Evolutionary conservation across 2,113 vertebrate species (phyloP).

Genomic region (Antennarius striatus): DNA sequence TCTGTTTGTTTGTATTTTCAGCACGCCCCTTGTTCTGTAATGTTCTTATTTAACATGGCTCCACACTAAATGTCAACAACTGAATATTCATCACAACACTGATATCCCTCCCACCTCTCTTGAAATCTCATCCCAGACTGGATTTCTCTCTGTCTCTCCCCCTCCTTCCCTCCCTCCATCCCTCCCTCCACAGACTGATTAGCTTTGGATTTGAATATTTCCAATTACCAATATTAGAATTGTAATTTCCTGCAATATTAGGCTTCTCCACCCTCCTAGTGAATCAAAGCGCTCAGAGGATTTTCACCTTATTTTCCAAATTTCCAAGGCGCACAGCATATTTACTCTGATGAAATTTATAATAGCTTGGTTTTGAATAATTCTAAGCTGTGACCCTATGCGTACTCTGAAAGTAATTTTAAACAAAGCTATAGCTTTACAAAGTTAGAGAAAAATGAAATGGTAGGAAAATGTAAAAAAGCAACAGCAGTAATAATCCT

Average conservation of each 20-base stretch:
- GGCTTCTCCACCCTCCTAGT: conserved; percentile 33
- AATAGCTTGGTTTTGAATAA: not conserved
- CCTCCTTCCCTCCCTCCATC: conserved; percentile 4
- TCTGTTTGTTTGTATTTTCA: conserved; percentile 10
- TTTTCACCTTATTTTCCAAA: conserved; percentile 8
- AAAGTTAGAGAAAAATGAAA: too few species aligned
- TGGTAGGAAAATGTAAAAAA: too few species aligned
- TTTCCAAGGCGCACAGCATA: not conserved
- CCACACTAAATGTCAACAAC: conserved; percentile 74
- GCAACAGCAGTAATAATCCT: too few species aligned
- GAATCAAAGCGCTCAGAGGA: conserved; percentile 20
- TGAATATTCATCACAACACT: conserved; percentile 75
- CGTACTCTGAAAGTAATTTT: not conserved
- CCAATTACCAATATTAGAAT: conserved; percentile 63
- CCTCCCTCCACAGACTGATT: conserved; percentile 55
- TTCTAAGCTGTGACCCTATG: not conserved
- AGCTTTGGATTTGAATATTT: conserved; percentile 67
- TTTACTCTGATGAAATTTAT: not conserved
- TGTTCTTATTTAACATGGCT: conserved; percentile 64
- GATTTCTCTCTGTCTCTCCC: conserved; percentile 2
- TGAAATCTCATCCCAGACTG: conserved; percentile 59
- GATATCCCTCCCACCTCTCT: conserved; percentile 51
- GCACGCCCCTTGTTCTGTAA: conserved; percentile 57
- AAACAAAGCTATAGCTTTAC: not conserved
- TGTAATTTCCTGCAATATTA: conserved; percentile 52